Conservation (phyloP, 1,140 invertebrate species). For the Drosophila burlai region DNA sequence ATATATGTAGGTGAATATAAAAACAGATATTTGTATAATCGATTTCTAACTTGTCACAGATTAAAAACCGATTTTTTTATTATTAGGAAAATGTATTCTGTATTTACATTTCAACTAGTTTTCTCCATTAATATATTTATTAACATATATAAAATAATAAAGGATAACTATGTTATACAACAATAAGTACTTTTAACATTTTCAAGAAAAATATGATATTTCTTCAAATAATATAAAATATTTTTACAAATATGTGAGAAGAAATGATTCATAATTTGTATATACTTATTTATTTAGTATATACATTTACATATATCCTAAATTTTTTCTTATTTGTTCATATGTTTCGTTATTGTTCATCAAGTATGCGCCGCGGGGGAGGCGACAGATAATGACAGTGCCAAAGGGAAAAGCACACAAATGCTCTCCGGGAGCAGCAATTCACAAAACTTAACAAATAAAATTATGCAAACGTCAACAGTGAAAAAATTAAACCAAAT, state of each 20-base stretch:
- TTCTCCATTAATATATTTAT: background rate
- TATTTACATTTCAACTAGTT: background rate
- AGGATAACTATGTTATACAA: background rate
- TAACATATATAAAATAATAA: background rate
- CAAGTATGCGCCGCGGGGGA: slow-evolving; percentile 29
- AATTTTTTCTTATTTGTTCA: background rate
- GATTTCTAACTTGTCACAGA: slow-evolving; percentile 16
- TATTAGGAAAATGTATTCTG: background rate
- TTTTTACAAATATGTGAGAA: too few relatives aligned
- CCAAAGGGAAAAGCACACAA: slow-evolving; percentile 1
- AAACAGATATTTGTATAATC: slow-evolving; percentile 21
- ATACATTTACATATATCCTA: background rate
- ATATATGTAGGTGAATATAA: background rate
- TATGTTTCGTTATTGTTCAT: slow-evolving; percentile 30
- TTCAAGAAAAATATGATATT: too few relatives aligned
- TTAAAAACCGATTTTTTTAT: background rate
- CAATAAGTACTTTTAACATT: background rate
- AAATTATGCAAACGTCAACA: slow-evolving; percentile 70
- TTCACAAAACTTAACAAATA: slow-evolving; percentile 70
- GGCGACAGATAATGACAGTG: slow-evolving; percentile 24
- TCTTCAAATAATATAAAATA: too few relatives aligned
- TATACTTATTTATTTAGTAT: background rate
- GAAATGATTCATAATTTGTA: slow-evolving; percentile 16
- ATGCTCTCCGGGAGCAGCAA: slow-evolving; percentile 24
- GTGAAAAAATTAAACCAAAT: slow-evolving; percentile 19